A percentile compares a stretch with the other conserved stretches of the same genome.
Evolutionary conservation across 2,888 invertebrate species (phyloP).

Genomic region (Idaea straminata): DNA sequence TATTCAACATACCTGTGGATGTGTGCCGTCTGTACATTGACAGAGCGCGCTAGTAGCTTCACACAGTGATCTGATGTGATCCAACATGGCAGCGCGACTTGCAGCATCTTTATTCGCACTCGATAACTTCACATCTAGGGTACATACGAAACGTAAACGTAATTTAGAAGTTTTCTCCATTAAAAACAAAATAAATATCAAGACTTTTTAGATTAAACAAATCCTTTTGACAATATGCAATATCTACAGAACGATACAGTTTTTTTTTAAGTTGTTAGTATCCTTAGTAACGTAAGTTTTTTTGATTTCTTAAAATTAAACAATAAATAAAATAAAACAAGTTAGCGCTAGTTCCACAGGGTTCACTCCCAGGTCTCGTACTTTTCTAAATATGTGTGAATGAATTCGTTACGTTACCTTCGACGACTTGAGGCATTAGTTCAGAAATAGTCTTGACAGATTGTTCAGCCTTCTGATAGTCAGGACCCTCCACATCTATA

Average conservation of each 20-base stretch:
- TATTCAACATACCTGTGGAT: not conserved
- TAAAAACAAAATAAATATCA: no score
- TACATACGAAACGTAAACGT: not conserved
- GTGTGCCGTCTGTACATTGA: slow-evolving; percentile 18
- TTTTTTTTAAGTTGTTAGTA: not conserved
- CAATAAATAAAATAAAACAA: not conserved
- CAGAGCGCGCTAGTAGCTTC: slow-evolving; percentile 35
- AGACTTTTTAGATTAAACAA: not conserved
- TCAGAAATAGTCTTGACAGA: slow-evolving; percentile 38
- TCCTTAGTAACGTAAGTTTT: not conserved
- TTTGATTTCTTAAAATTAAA: not conserved
- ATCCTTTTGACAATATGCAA: not conserved
- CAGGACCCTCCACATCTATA: slow-evolving; percentile 39
- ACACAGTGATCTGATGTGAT: slow-evolving; percentile 33
- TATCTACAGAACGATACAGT: not conserved
- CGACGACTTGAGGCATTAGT: slow-evolving; percentile 40
- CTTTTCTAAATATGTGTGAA: not conserved
- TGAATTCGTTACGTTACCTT: slow-evolving; percentile 26
- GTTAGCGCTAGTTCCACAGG: not conserved
- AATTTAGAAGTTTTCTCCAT: not conserved
- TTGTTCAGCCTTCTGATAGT: slow-evolving; percentile 38
- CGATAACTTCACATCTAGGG: not conserved
- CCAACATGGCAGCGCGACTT: slow-evolving; percentile 32
- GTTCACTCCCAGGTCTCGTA: not conserved
- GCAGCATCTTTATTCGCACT: not conserved